phyloP scores from a whole-genome alignment of 2,113 vertebrate genomes.

The Hepsetus odoe region DNA sequence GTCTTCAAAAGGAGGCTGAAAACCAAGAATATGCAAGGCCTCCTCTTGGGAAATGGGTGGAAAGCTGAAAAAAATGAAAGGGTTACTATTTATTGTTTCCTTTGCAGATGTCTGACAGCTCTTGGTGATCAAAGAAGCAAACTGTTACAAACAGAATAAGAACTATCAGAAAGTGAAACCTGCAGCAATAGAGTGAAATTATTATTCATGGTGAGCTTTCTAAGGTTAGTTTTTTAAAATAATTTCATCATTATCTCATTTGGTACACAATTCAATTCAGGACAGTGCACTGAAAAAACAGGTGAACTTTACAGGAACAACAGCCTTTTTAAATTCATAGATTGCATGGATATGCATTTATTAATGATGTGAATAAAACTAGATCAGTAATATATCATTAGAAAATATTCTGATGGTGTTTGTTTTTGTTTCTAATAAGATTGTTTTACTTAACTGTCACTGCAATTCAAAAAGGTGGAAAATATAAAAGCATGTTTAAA shows the following conservation, averaged over 20 bases:
- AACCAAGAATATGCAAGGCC: slow-evolving; percentile 93
- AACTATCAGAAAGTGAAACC: not conserved
- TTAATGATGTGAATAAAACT: too few species aligned
- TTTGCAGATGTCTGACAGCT: not conserved
- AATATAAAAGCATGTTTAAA: too few species aligned
- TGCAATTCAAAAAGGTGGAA: too few species aligned
- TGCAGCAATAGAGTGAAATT: not conserved
- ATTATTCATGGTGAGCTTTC: not conserved
- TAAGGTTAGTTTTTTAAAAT: not conserved
- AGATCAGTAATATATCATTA: too few species aligned
- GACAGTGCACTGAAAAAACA: not conserved
- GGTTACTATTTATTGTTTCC: not conserved
- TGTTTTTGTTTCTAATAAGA: too few species aligned
- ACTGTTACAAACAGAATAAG: slow-evolving; percentile 1
- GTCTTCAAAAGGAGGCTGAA: slow-evolving; percentile 96
- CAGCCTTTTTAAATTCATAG: too few species aligned
- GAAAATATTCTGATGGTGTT: too few species aligned
- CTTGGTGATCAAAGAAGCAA: not conserved
- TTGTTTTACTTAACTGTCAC: too few species aligned
- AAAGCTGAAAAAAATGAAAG: slow-evolving; percentile 73
- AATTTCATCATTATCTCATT: not conserved
- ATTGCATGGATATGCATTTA: too few species aligned
- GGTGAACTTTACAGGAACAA: too few species aligned
- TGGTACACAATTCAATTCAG: not conserved
- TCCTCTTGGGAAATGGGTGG: slow-evolving; percentile 97